Conservation (phyloP, 1,140 invertebrate genomes). For the Episyrphus balteatus region DNA sequence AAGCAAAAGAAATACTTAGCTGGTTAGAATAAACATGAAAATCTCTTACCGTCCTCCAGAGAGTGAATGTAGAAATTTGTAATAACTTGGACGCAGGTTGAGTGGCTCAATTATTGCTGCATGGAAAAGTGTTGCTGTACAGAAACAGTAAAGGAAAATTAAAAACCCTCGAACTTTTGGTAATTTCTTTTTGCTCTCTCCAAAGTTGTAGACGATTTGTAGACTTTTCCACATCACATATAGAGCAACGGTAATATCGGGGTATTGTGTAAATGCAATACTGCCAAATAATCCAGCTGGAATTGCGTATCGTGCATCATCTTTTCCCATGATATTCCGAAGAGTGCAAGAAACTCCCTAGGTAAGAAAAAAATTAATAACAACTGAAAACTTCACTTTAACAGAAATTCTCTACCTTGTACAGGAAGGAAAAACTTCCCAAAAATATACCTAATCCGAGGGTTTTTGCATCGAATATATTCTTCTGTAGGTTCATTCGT, state of each 20-base stretch:
- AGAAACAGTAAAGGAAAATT: constrained; percentile 62
- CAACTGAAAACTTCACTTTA: background rate
- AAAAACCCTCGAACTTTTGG: constrained; percentile 51
- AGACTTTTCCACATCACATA: constrained; percentile 62
- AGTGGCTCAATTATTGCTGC: constrained; percentile 68
- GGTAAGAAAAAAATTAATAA: constrained; percentile 6
- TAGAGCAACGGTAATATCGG: constrained; percentile 54
- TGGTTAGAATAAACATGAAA: no score
- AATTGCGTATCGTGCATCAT: constrained; percentile 48
- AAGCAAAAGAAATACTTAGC: background rate
- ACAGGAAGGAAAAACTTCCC: constrained; percentile 50
- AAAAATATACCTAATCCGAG: constrained; percentile 50
- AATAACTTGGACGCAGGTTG: constrained; percentile 69
- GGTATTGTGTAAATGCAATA: constrained; percentile 49
- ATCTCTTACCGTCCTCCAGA: constrained; percentile 55
- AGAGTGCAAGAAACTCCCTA: constrained; percentile 49
- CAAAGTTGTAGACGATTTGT: constrained; percentile 50
- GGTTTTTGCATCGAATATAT: constrained; percentile 43
- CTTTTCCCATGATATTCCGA: constrained; percentile 42
- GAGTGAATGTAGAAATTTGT: constrained; percentile 64
- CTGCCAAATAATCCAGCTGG: constrained; percentile 54
- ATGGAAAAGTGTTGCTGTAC: constrained; percentile 70
- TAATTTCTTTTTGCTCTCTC: constrained; percentile 43
- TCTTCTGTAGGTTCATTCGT: constrained; percentile 40
- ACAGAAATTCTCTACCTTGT: constrained; percentile 39